Base-by-base conservation (phyloP, 2,113 vertebrate species). In the Atherinomorus stipes region DNA sequence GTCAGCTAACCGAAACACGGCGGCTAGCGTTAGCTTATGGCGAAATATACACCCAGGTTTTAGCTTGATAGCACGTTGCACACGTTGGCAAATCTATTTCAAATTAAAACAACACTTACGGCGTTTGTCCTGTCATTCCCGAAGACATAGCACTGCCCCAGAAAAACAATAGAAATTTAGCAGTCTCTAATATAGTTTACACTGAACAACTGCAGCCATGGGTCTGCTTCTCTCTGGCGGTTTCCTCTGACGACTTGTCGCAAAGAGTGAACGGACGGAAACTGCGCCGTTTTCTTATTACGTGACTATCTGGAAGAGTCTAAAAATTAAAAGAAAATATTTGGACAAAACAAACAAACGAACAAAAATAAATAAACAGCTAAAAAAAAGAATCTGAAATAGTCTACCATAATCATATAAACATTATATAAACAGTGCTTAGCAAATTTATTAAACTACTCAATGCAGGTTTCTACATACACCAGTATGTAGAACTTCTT, bases 61-160 rank as follows among this genome's bases (percentile, higher is more conserved):
- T 44, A 44, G 18, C 50, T 11, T 34, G n/a, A 11, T 45, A 31
- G 34, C 65, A 3, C 9, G n/a, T 15, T 19, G 16, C 11, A 34
- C 6, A 11, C 19, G n/a, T 9, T 11, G 19, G 5, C 1, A 13
- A 7, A 12, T 23, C 15, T n/a, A 37, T 25, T n/a, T 15, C 11
- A 23, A 21, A 37, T 8, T 2, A 21, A 66, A 53, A 8, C 9
- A 2, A 51, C 22, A 93, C 94, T 92, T 64, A 95, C 94, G 92
- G 91, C 21, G 93, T 93, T 73, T 93, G 92, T 13, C 92, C 90
- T n/a, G 92, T 89, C 90, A 93, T 90, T 65, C 91, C 91, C 26
- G 93, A 95, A 81, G 93, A 91, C 93, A 94, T 95, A 82, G 63
- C 85, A 88, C 79, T 31, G 61, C 42, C 61, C 65, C 61, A 49